These are phyloP conservation scores for Yponomeuta evonymella DNA, from an alignment of 2,888 invertebrate species.

Conservation along the genomic window DNA sequence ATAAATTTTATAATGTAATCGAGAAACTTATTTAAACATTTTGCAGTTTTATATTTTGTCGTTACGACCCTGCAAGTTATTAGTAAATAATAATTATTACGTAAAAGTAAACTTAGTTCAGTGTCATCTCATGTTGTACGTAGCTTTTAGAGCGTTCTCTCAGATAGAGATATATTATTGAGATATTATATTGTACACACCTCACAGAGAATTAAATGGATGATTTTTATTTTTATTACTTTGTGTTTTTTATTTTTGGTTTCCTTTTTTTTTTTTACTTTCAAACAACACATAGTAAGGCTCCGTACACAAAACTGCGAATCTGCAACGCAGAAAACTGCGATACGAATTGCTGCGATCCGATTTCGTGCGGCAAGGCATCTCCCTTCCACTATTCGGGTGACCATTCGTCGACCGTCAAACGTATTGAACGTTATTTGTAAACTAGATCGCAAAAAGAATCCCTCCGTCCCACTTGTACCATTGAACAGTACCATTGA, in stretches of 20 bases:
- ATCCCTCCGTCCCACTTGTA: too few species aligned
- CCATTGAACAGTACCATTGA: too few species aligned
- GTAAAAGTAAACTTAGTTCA: slow-evolving; percentile 36
- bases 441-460: too few species aligned
- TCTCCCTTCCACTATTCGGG: too few species aligned
- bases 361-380: too few species aligned
- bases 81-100: slow-evolving; percentile 26
- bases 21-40: slow-evolving; percentile 22
- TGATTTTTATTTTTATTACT: slow-evolving; percentile 56
- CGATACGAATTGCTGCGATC: too few species aligned
- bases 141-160: slow-evolving; percentile 62
- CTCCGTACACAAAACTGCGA: too few species aligned
- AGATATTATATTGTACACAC: slow-evolving; percentile 56
- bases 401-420: too few species aligned
- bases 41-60: slow-evolving; percentile 42
- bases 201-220: slow-evolving; percentile 70
- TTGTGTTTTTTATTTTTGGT: slow-evolving; percentile 38
- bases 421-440: too few species aligned
- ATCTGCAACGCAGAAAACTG: too few species aligned
- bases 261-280: slow-evolving; percentile 24
- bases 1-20: slow-evolving; percentile 51
- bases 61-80: slow-evolving; percentile 48
- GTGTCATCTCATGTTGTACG: slow-evolving; percentile 59
- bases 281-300: too few species aligned
- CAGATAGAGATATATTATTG: slow-evolving; percentile 56